Conservation (phyloP, 2,888 invertebrate species). For the Eristalis arbustorum region DNA sequence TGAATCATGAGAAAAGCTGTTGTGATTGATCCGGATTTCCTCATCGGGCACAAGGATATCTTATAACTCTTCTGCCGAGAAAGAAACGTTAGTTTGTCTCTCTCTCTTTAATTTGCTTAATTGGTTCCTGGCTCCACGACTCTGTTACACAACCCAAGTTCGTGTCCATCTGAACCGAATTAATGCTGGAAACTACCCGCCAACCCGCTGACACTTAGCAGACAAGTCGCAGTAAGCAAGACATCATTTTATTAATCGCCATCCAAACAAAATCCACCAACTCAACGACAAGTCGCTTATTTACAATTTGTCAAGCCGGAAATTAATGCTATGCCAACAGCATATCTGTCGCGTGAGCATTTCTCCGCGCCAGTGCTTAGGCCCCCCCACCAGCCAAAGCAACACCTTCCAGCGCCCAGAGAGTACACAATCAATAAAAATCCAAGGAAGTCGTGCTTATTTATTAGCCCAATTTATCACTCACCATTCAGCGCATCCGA, state of each 20-base stretch:
- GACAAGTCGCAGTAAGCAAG: too few species aligned
- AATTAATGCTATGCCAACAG: not conserved
- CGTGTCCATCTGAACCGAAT: too few species aligned
- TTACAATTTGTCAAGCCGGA: not conserved
- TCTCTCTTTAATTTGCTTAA: too few species aligned
- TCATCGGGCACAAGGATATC: too few species aligned
- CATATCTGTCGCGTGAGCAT: not conserved
- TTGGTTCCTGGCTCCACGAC: too few species aligned
- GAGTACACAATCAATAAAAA: conserved; percentile 14
- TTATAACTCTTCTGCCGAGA: too few species aligned
- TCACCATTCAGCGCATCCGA: conserved; percentile 37
- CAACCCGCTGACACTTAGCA: too few species aligned
- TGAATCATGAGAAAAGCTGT: too few species aligned
- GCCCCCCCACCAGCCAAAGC: not conserved
- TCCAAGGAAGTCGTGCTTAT: conserved; percentile 31
- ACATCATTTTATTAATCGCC: not conserved
- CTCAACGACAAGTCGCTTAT: not conserved
- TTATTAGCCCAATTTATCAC: conserved; percentile 50
- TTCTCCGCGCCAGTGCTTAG: not conserved
- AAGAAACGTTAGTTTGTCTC: too few species aligned
- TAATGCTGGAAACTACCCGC: too few species aligned
- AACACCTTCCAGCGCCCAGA: not conserved
- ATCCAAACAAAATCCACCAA: not conserved
- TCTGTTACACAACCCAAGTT: too few species aligned
- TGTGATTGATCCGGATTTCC: too few species aligned